Percentiles rank a stretch among this genome's conserved stretches.
phyloP scores from a whole-genome alignment of 1,140 invertebrate species.

The Linepithema humile region DNA sequence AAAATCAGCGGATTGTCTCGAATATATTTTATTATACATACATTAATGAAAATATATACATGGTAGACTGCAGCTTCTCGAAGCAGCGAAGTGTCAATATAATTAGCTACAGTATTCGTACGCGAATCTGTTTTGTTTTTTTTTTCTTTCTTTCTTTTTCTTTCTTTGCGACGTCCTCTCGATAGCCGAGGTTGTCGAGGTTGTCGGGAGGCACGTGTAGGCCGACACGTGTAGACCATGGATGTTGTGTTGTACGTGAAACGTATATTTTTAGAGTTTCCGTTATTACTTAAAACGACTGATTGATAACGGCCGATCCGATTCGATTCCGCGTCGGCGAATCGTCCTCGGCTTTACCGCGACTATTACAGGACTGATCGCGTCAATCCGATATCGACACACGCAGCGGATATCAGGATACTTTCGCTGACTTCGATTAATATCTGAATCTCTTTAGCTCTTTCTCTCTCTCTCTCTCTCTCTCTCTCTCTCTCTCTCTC shows the following conservation, averaged over 20 bases:
- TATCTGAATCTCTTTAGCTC: constrained; percentile 53
- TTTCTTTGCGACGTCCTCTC: constrained; percentile 37
- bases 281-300: constrained; percentile 36
- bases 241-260: constrained; percentile 38
- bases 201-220: constrained; percentile 67
- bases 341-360: constrained; percentile 23
- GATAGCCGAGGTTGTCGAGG: constrained; percentile 59
- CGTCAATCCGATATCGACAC: constrained; percentile 23
- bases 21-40: constrained; percentile 83
- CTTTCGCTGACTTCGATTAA: constrained; percentile 73
- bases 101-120: constrained; percentile 72
- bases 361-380: constrained; percentile 37
- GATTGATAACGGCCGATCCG: constrained; percentile 22
- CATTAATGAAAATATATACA: constrained; percentile 85
- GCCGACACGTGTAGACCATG: constrained; percentile 69
- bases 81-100: constrained; percentile 82
- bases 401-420: constrained; percentile 50
- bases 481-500: constrained; percentile 65
- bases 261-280: constrained; percentile 33
- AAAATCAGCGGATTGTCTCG: constrained; percentile 65
- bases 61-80: constrained; percentile 83
- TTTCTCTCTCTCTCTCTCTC: constrained; percentile 59
- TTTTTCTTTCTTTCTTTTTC: background rate
- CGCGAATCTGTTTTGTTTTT: constrained; percentile 53
- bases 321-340: constrained; percentile 7